Percentiles rank a stretch among this genome's conserved stretches.
These are phyloP conservation scores for Brachyptera putata DNA, from an alignment of 2,888 invertebrate species.

Conservation along the genomic window DNA sequence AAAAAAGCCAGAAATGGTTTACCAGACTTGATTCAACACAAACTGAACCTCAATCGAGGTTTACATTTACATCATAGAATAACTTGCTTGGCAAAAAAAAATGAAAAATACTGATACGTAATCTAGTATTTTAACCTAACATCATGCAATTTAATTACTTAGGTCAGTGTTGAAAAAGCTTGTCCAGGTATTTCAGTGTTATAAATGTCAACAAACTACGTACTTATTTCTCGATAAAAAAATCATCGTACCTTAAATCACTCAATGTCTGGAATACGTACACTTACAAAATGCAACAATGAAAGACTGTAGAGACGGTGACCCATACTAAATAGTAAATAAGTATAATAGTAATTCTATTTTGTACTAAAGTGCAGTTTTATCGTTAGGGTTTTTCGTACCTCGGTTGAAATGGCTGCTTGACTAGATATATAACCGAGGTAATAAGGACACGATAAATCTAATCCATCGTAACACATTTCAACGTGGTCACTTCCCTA, in stretches of 20 bases:
- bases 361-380: slow-evolving; percentile 33
- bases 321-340: slow-evolving; percentile 29
- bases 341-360: too few species aligned
- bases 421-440: slow-evolving; percentile 27
- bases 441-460: background rate
- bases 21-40: too few species aligned
- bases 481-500: background rate
- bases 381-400: slow-evolving; percentile 12
- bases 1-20: too few species aligned
- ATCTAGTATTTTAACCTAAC: too few species aligned
- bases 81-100: too few species aligned
- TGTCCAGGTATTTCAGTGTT: background rate
- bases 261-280: slow-evolving; percentile 15
- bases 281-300: slow-evolving; percentile 24
- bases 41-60: too few species aligned
- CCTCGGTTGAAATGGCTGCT: slow-evolving; percentile 23
- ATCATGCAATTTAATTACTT: too few species aligned
- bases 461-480: background rate
- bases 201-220: background rate
- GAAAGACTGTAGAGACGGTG: slow-evolving; percentile 31
- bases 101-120: too few species aligned
- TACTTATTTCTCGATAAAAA: too few species aligned
- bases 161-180: slow-evolving; percentile 2
- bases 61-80: too few species aligned
- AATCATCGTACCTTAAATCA: background rate